Evolutionary conservation across 2,113 vertebrate species (phyloP), one percentile per base, ranked within the genome.

Genomic region (Neotoma lepida): DNA sequence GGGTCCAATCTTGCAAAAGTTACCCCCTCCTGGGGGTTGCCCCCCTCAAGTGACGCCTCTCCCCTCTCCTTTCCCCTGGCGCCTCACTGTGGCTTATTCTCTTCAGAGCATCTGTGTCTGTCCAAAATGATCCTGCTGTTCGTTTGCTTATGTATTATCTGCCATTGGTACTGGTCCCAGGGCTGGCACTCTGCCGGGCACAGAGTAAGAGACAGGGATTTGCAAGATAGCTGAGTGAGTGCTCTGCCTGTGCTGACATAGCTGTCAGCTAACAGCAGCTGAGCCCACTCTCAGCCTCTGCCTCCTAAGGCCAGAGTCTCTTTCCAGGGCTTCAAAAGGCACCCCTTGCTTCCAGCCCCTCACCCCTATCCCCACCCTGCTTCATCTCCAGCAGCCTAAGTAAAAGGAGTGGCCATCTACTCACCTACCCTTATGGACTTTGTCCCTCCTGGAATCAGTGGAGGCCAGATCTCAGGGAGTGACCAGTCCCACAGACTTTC

Each of bases 401-500:
- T 61, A n/a, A 33, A 24, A 35, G 4, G 10, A 76, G 12, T 1
- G 30, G 35, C 26, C 2, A 28, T 74, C 46, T 64, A 56, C 22
- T 91, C 5, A 30, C 17, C 56, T 4, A 28, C 9, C 0, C 20
- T 0, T 1, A 14, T 7, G 30, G 4, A 28, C 12, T 3, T 9
- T 0, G 4, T 10, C 8, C 6, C n/a, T 68, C 58, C 63, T 74
- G 46, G 49, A 66, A 73, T 61, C 49, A 58, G 2, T 4, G 5
- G 39, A 12, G 70, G 2, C 39, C 30, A 18, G 30, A 73, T 24
- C 73, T 76, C 2, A 51, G 44, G 74, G 14, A 18, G 30, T 1
- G 1, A 28, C 46, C 70, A 26, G 6, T 33, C 30, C 24, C 14
- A 0, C 2, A 18, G 68, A 64, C 10, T 51, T 78, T 20, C 61